Evolutionary conservation across 2,888 invertebrate species (phyloP).

Genomic region (Argynnis bischoffii): DNA sequence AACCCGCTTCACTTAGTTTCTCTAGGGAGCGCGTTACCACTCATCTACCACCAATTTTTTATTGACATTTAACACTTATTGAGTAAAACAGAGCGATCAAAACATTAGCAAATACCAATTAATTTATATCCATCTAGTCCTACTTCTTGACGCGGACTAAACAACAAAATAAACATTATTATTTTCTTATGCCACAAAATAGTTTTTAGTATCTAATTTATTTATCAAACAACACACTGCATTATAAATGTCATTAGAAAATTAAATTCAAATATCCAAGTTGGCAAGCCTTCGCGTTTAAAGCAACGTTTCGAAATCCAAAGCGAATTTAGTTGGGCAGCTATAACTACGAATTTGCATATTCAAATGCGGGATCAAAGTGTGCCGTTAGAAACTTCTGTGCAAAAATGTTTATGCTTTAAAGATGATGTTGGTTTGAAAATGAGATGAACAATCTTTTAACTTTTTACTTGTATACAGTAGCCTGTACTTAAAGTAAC

Average conservation of each 20-base stretch:
- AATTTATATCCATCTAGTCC: no score
- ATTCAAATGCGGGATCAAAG: slow-evolving; percentile 68
- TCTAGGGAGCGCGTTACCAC: no score
- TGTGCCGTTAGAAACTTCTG: slow-evolving; percentile 37
- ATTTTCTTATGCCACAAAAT: neutral
- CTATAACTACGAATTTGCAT: slow-evolving; percentile 52
- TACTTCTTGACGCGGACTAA: no score
- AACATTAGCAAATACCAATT: no score
- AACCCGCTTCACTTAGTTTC: no score
- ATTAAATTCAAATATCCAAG: slow-evolving; percentile 23
- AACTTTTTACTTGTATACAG: no score
- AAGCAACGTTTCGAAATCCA: slow-evolving; percentile 26
- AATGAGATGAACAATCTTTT: slow-evolving; percentile 6
- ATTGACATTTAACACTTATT: no score
- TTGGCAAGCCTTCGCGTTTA: slow-evolving; percentile 21
- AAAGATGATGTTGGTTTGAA: slow-evolving; percentile 11
- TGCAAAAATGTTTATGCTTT: slow-evolving; percentile 22
- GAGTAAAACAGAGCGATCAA: no score
- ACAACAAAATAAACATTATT: neutral
- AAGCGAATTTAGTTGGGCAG: slow-evolving; percentile 29
- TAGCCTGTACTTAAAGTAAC: no score
- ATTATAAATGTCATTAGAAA: slow-evolving; percentile 25
- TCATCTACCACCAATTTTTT: no score
- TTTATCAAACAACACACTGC: neutral
- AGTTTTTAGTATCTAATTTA: neutral